Base-by-base conservation (phyloP, 1,140 invertebrate genomes). In the Lasaia peninsularis region DNA sequence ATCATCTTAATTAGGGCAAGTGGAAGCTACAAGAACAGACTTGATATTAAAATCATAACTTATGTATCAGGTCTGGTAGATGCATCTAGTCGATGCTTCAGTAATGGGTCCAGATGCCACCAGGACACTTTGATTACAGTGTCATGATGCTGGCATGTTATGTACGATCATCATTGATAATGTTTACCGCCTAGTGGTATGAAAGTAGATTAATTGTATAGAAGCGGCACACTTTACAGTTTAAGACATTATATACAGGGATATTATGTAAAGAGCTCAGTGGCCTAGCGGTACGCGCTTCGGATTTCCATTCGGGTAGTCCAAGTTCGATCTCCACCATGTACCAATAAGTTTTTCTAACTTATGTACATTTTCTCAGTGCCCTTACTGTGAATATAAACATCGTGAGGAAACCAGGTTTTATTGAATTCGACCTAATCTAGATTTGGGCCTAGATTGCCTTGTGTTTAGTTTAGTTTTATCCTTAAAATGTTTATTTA, bases 51-150 rank as follows among this genome's bases (percentile, higher is more conserved):
- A 44, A 20, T 44, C 16, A 44, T 44, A 11, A 44, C 40, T 44
- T 44, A 44, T 44, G 40, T 44, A 44, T 44, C 18, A 44, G 40
- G 40, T 16, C 40, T 44, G 18, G 18, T 8, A 44, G 20, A 16
- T 44, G 16, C 3, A 16, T 11, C 40, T 4, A 20, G 40, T 44
- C 40, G 8, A 44, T 44, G 40, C 11, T 44, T 14, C 8, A 40
- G 37, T 40, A 40, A 40, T 40, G 16, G 37, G 9, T 16, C 37
- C 37, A 40, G 37, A 40, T 40, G 37, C 16, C 14, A 40, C 16
- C 37, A 10, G 16, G 37, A 40, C 37, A 40, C 16, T 37, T 37
- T 37, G 35, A 37, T 37, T 37, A 37, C 8, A 37, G 35, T 16
- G 1, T 12, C 8, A 37, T 37, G 35, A 37, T 12, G 14, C 35